Evolutionary conservation across 1,140 invertebrate genomes (phyloP), one percentile per base, ranked within the genome.

Genomic region (Atta cephalotes): DNA sequence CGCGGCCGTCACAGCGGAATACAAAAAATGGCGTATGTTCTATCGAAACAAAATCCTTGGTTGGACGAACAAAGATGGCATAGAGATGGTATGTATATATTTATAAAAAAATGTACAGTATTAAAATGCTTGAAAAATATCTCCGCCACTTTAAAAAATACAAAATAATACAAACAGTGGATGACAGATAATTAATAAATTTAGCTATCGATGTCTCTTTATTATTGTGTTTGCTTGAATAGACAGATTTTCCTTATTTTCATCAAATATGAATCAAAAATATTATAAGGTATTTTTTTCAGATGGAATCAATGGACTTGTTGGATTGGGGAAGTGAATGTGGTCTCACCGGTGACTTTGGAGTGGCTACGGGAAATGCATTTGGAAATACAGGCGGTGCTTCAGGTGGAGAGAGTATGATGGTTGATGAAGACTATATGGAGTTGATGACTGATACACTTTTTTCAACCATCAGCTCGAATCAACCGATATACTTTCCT

Each of bases 21-120:
- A 99, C 96, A 99, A 99, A 96, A 99, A 99, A 97, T 99, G 99
- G 99, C 97, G 99, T 65, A 97, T 98, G 95, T 99, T 98, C 96
- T 98, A 98, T 95, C 97, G 98, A 92, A 98, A 98, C 95, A 97
- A 97, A 93, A 96, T 97, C 92, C 96, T 97, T 92, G 98, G 97
- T 58, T 97, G 97, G 94, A 96, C 96, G 90, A 96, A 96, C 95
- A 97, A 97, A 95, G 97, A 97, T 95, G 96, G 96, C 88, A 96
- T 96, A 92, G 97, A 98, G 94, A 96, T 97, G 96, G 97, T 98
- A 96, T 35, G 88, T 90, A 35, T 90, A 35, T 18, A 28, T 10
- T 65, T 28, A 12, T 18, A 12, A 65, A 74, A 49, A 7, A 0
- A 45, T 21, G 18, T 39, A 39, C 1, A 53, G 39, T 45, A 16